Evolutionary conservation across 2,797 vertebrate genomes (phyloP), one percentile per base, ranked within the genome.

Genomic region (Spinus pinus): DNA sequence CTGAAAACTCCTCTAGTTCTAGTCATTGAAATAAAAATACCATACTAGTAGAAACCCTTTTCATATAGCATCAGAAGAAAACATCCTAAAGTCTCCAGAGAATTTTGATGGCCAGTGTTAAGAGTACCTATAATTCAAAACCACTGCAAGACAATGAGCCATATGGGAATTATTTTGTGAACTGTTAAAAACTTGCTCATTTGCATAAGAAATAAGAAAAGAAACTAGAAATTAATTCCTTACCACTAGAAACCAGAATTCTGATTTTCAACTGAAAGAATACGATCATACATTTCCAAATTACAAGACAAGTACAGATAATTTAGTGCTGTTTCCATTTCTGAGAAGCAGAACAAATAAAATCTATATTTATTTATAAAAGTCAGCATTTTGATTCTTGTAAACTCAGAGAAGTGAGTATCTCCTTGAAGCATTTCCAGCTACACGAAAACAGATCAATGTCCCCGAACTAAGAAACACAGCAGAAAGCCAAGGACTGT

Each of bases 281-380:
- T 37, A 83, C 81, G 62, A 87, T 33, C 24, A 39, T 27, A 25
- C 35, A 57, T 50, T 65, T 86, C 53, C 35, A 91, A 85, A 80
- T 33, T 72, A 42, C 19, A 74, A 54, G 28, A 53, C 0, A 1
- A 87, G 23, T 6, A 6, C n/a, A 69, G 42, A 64, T 35, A 87
- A 89, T 78, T 64, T 65, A 56, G 33, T 37, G 35, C 13, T 58
- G 69, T 72, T 90, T 81, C 62, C 27, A 33, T 86, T 93, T 92
- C 65, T 62, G 16, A 92, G 77, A 78, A 90, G n/a, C 2, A 80
- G 75, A 95, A 87, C 50, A 88, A 92, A 78, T 81, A 79, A 91
- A 82, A 86, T 23, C 46, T 28, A 23, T 60, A 70, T 53, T 84
- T 61, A 82, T 87, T 95, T 93, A 66, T 74, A 42, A 79, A 93